Evolutionary conservation across 2,888 invertebrate genomes (phyloP).

Genomic region (Acanthoscelides obtectus): DNA sequence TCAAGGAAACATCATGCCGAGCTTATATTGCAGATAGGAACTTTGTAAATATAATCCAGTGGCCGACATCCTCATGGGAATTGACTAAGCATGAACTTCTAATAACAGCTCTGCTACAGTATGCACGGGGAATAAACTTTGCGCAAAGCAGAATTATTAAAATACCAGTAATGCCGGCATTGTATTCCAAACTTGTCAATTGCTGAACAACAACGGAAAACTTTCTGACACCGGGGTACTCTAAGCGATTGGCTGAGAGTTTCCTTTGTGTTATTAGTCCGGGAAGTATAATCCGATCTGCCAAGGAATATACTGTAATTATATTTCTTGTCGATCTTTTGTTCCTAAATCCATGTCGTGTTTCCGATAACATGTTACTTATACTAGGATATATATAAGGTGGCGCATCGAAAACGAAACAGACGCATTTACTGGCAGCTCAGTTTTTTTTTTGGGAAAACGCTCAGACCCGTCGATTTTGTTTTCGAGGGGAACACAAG

Average conservation of each 20-base stretch:
- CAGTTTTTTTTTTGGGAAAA: no score
- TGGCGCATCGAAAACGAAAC: no score
- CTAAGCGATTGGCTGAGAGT: not conserved
- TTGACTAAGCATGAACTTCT: not conserved
- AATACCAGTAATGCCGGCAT: not conserved
- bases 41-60: not conserved
- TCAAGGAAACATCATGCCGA: not conserved
- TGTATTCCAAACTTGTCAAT: not conserved
- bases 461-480: no score
- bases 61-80: not conserved
- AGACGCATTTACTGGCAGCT: no score
- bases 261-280: no score
- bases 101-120: not conserved
- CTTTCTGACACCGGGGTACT: not conserved
- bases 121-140: not conserved
- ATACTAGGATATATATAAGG: no score
- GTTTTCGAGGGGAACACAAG: no score
- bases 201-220: not conserved
- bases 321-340: no score
- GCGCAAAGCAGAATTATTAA: not conserved
- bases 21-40: not conserved
- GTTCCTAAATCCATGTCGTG: no score
- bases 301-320: no score
- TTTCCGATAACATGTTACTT: no score
- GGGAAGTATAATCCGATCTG: no score